Conservation (phyloP, 1,140 invertebrate genomes). For the Caerostris darwini region DNA sequence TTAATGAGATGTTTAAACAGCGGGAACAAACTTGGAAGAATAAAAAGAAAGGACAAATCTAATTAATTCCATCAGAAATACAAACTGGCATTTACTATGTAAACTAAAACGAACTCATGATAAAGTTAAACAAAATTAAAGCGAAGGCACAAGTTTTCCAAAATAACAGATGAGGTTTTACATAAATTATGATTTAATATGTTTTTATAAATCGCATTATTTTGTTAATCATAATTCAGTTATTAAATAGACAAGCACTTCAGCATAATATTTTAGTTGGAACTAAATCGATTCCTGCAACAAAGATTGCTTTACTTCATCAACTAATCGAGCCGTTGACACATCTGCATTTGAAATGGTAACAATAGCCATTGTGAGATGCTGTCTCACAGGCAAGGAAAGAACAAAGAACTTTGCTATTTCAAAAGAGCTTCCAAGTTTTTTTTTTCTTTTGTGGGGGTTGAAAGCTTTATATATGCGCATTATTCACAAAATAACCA, state of each 20-base stretch:
- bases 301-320: constrained; percentile 54
- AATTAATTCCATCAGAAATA: background rate
- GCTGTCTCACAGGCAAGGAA: constrained; percentile 7
- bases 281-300: background rate
- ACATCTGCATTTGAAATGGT: constrained; percentile 65
- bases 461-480: constrained; percentile 40
- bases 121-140: background rate
- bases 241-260: constrained; percentile 1
- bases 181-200: background rate
- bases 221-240: constrained; percentile 29
- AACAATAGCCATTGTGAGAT: constrained; percentile 55
- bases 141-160: background rate
- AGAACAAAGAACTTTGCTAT: constrained; percentile 8
- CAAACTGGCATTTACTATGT: background rate
- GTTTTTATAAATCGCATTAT: no score
- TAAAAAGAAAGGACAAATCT: background rate
- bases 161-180: background rate
- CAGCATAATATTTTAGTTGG: background rate
- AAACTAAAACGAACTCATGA: background rate
- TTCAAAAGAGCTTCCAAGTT: constrained; percentile 14
- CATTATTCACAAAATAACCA: constrained; percentile 30
- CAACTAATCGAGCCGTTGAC: constrained; percentile 54
- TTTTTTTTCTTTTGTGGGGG: background rate
- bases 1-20: background rate
- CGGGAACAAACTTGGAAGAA: background rate